Evolutionary conservation across 2,888 invertebrate genomes (phyloP).

Genomic region (Campoletis raptor): DNA sequence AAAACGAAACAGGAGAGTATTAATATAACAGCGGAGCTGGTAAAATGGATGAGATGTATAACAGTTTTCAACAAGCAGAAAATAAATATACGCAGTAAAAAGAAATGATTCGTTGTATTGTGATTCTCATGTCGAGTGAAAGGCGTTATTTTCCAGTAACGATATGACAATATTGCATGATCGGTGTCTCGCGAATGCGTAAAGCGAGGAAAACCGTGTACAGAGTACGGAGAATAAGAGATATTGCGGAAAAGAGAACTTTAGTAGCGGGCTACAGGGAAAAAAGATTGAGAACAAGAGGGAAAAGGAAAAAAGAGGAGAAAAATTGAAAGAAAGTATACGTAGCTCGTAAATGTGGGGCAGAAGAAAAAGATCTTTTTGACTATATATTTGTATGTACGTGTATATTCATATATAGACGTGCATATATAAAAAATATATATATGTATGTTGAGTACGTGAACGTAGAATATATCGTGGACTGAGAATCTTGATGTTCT

Average conservation of each 20-base stretch:
- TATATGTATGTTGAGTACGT: constrained; percentile 24
- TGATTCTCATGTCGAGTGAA: neutral
- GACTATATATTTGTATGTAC: constrained; percentile 28
- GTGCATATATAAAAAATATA: constrained; percentile 48
- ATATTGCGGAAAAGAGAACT: neutral
- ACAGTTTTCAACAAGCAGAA: neutral
- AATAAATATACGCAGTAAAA: neutral
- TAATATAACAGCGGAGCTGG: neutral
- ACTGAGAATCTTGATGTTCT: constrained; percentile 66
- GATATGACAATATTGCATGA: constrained; percentile 59
- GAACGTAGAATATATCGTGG: constrained; percentile 30
- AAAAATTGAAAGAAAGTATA: constrained; percentile 26
- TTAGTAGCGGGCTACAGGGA: neutral
- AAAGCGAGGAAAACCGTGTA: constrained; percentile 4
- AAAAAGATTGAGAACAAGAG: constrained; percentile 17
- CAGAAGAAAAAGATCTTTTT: constrained; percentile 50
- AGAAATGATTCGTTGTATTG: neutral
- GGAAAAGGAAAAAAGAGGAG: constrained; percentile 16
- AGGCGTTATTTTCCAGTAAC: constrained; percentile 19
- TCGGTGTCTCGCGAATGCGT: constrained; percentile 32
- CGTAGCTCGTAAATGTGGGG: constrained; percentile 46
- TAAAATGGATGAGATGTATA: neutral
- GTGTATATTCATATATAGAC: constrained; percentile 35
- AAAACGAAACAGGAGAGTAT: neutral
- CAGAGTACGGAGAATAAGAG: constrained; percentile 3